phyloP scores from a whole-genome alignment of 2,113 vertebrate species.

The Perca schrenkii region DNA sequence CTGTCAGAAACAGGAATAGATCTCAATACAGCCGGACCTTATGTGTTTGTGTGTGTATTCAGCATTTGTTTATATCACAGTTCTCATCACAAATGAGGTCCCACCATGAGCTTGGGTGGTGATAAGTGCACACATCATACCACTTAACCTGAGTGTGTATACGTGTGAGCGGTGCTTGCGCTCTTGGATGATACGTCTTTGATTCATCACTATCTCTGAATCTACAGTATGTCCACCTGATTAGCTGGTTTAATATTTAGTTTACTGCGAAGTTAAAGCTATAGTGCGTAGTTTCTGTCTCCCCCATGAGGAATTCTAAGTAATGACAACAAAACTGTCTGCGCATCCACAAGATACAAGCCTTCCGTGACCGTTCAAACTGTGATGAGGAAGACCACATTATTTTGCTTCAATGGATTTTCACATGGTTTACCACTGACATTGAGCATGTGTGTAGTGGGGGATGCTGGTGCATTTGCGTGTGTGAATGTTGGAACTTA shows the following conservation, averaged over 20 bases:
- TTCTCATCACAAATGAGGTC: constrained; percentile 16
- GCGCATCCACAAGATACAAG: too few relatives aligned
- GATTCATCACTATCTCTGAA: background rate
- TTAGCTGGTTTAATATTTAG: background rate
- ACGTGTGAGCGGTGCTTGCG: background rate
- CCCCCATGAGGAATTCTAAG: too few relatives aligned
- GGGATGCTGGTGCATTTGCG: constrained; percentile 36
- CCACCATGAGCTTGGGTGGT: too few relatives aligned
- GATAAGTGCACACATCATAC: constrained; percentile 4
- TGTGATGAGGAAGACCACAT: constrained; percentile 2
- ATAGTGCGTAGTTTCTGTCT: too few relatives aligned
- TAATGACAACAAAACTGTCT: too few relatives aligned
- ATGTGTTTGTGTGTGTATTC: background rate
- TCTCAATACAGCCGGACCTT: constrained; percentile 15
- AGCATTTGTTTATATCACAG: constrained; percentile 7
- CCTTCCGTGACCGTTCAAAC: background rate
- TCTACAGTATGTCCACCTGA: background rate
- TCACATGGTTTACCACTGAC: constrained; percentile 35
- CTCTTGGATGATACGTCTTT: background rate
- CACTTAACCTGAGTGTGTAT: background rate
- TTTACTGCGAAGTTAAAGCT: background rate
- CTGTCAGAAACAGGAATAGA: constrained; percentile 59
- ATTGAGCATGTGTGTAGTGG: constrained; percentile 6
- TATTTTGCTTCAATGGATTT: constrained; percentile 45
- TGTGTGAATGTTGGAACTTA: constrained; percentile 25